phyloP scores from a whole-genome alignment of 2,113 vertebrate species.

The Anseranas semipalmata region DNA sequence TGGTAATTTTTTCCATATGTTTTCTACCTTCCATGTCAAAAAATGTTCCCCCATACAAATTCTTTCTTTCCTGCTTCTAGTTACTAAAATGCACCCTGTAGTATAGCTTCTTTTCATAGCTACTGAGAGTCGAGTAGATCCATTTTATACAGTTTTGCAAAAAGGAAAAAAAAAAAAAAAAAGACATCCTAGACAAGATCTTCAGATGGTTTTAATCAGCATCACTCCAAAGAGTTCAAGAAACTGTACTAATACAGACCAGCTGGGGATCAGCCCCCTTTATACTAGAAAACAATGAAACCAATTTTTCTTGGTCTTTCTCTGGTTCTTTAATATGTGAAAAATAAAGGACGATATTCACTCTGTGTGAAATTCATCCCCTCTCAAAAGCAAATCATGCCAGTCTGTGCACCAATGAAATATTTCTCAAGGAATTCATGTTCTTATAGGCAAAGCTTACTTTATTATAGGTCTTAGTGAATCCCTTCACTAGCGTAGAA shows the following conservation, averaged over 20 bases:
- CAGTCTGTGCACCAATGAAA: neutral
- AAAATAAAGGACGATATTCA: neutral
- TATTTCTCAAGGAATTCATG: neutral
- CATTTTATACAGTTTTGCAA: neutral
- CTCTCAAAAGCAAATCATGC: neutral
- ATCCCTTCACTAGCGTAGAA: neutral
- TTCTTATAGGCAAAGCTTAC: neutral
- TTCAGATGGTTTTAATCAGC: conserved; percentile 55
- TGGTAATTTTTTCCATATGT: conserved; percentile 8
- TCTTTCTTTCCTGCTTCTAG: neutral
- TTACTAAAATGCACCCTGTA: neutral
- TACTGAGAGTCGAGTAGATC: neutral
- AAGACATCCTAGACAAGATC: neutral
- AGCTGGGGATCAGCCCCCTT: conserved; percentile 16
- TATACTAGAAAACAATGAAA: neutral
- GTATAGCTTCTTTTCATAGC: neutral
- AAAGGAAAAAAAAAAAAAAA: neutral
- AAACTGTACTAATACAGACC: conserved; percentile 39
- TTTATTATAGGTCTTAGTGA: neutral
- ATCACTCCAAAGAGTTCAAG: conserved; percentile 22
- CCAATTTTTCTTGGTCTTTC: neutral
- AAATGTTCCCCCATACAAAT: neutral
- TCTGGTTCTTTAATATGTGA: neutral
- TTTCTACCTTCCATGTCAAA: neutral
- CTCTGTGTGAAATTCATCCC: neutral